phyloP scores from a whole-genome alignment of 2,888 invertebrate genomes.

The Eudemis profundana region DNA sequence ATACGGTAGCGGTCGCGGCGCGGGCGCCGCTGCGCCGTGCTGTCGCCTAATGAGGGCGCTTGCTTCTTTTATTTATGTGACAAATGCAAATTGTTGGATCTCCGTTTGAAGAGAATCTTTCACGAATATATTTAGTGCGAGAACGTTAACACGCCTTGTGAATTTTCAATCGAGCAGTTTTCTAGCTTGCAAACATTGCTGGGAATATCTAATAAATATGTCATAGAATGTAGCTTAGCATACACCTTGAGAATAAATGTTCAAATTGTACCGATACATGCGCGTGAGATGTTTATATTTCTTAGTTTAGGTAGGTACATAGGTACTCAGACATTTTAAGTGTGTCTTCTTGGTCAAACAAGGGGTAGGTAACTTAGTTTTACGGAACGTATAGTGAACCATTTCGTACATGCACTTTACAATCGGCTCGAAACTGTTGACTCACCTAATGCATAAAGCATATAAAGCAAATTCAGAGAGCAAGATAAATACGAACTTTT shows the following conservation, averaged over 20 bases:
- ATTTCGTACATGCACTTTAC: not conserved
- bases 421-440: not conserved
- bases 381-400: not conserved
- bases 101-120: slow-evolving; percentile 64
- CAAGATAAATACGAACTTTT: too few relatives aligned
- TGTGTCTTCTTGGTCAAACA: not conserved
- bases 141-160: slow-evolving; percentile 63
- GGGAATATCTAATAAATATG: slow-evolving; percentile 62
- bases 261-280: slow-evolving; percentile 48
- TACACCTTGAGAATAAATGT: slow-evolving; percentile 54
- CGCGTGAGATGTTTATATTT: slow-evolving; percentile 51
- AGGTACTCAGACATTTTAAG: slow-evolving; percentile 7
- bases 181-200: slow-evolving; percentile 60
- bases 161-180: slow-evolving; percentile 70
- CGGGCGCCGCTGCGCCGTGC: slow-evolving; percentile 54
- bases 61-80: slow-evolving; percentile 81
- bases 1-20: slow-evolving; percentile 55
- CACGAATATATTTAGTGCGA: slow-evolving; percentile 73
- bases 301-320: slow-evolving; percentile 35
- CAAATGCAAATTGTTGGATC: slow-evolving; percentile 75
- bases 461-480: too few relatives aligned
- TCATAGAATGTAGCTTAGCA: slow-evolving; percentile 58
- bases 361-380: not conserved
- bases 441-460: too few relatives aligned
- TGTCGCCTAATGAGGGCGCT: slow-evolving; percentile 76